Evolutionary conservation across 2,888 invertebrate species (phyloP).

Genomic region (Dendrolimus pini): DNA sequence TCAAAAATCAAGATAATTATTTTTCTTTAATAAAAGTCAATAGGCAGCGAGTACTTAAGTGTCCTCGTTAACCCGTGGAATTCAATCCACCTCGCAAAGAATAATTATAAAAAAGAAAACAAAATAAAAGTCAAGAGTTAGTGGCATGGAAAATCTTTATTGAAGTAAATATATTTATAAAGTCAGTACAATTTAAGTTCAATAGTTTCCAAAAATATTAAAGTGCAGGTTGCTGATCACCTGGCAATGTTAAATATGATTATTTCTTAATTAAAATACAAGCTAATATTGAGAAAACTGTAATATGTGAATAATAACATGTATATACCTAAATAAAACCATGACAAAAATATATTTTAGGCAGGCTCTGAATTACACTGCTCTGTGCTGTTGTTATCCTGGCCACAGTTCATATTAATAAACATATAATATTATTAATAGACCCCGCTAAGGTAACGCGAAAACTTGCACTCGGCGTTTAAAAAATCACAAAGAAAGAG

Average conservation of each 20-base stretch:
- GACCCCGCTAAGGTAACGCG: constrained; percentile 54
- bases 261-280: constrained; percentile 79
- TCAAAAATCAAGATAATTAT: too few relatives aligned
- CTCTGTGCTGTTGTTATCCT: constrained; percentile 71
- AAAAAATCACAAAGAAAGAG: constrained; percentile 39
- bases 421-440: constrained; percentile 63
- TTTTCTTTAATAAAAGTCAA: too few relatives aligned
- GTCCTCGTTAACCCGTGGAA: too few relatives aligned
- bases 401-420: constrained; percentile 71
- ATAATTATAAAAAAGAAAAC: constrained; percentile 3
- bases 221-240: constrained; percentile 78
- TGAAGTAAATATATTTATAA: constrained; percentile 79
- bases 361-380: constrained; percentile 73
- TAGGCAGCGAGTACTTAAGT: too few relatives aligned
- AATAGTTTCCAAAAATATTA: constrained; percentile 79
- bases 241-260: constrained; percentile 78
- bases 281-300: constrained; percentile 78
- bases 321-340: constrained; percentile 77
- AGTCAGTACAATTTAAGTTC: constrained; percentile 79
- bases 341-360: constrained; percentile 78
- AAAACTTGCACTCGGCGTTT: constrained; percentile 46
- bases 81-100: too few relatives aligned
- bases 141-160: constrained; percentile 78
- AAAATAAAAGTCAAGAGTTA: constrained; percentile 20
- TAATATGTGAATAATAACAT: constrained; percentile 77